These are phyloP conservation scores for Dicrurus megarhynchus DNA, from an alignment of 2,113 vertebrate species.

Conservation along the genomic window DNA sequence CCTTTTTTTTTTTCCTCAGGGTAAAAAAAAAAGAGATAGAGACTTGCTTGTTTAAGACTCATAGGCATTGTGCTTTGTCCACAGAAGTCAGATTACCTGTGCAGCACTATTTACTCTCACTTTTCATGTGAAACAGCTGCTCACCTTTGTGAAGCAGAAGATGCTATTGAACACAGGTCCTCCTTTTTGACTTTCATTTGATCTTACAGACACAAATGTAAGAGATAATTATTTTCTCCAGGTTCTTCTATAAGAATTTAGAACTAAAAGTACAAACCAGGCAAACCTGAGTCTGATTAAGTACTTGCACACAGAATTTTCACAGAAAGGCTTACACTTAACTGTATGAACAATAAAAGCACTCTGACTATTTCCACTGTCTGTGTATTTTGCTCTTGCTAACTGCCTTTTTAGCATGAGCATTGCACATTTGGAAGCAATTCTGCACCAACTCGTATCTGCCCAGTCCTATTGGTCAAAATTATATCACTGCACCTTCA, in stretches of 20 bases:
- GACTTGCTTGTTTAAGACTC: no score
- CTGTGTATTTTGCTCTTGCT: background rate
- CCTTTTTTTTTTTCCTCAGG: background rate
- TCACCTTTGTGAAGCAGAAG: background rate
- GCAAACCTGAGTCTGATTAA: background rate
- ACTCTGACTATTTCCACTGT: background rate
- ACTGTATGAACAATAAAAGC: background rate
- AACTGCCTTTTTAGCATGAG: background rate
- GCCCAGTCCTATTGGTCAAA: background rate
- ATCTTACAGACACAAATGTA: background rate
- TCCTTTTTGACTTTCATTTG: background rate
- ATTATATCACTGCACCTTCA: background rate
- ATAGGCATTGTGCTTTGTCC: background rate
- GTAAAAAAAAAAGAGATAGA: no score
- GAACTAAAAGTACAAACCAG: background rate
- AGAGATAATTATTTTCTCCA: background rate
- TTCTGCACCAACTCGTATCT: background rate
- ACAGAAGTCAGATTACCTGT: background rate
- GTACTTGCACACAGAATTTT: background rate
- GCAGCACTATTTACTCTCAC: background rate
- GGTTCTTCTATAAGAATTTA: background rate
- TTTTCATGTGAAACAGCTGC: background rate
- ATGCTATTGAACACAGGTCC: background rate
- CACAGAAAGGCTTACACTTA: background rate
- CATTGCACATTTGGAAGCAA: background rate